A percentile compares a stretch with the other conserved stretches of the same genome.
These are phyloP conservation scores for Laupala kohalensis DNA, from an alignment of 1,140 invertebrate species.

Conservation along the genomic window DNA sequence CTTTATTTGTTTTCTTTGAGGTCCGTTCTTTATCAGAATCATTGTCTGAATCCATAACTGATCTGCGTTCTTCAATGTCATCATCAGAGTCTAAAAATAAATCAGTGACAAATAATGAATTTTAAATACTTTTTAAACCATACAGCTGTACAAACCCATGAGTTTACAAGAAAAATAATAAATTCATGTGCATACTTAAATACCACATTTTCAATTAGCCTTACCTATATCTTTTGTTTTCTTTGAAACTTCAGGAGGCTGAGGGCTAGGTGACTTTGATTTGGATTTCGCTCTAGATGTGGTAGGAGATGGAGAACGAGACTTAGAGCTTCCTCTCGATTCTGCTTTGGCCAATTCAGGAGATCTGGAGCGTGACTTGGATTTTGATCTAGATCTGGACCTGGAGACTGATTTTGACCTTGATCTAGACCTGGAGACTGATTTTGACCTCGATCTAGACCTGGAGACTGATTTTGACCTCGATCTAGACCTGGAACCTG, in stretches of 20 bases:
- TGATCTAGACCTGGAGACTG: slow-evolving; percentile 25
- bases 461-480: slow-evolving; percentile 22
- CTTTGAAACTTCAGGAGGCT: neutral
- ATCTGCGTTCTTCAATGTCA: slow-evolving; percentile 23
- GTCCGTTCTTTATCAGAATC: slow-evolving; percentile 16
- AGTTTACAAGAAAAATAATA: neutral
- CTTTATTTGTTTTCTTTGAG: slow-evolving; percentile 3
- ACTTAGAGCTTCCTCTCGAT: slow-evolving; percentile 17
- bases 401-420: slow-evolving; percentile 18
- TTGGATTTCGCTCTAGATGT: slow-evolving; percentile 27
- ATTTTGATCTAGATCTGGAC: slow-evolving; percentile 22
- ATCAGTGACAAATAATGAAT: neutral
- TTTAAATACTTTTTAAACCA: neutral
- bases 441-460: slow-evolving; percentile 26
- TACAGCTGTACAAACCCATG: neutral
- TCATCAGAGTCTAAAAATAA: slow-evolving; percentile 12
- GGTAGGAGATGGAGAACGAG: slow-evolving; percentile 21
- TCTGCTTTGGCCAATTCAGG: slow-evolving; percentile 16
- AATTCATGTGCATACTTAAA: neutral
- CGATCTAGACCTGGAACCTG: slow-evolving; percentile 10
- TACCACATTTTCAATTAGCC: slow-evolving; percentile 6
- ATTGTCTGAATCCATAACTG: slow-evolving; percentile 22
- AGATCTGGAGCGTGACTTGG: slow-evolving; percentile 11
- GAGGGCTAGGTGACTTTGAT: slow-evolving; percentile 25
- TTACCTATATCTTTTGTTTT: slow-evolving; percentile 11